Base-by-base conservation (phyloP, 2,888 invertebrate species). In the Tenodera sinensis region DNA sequence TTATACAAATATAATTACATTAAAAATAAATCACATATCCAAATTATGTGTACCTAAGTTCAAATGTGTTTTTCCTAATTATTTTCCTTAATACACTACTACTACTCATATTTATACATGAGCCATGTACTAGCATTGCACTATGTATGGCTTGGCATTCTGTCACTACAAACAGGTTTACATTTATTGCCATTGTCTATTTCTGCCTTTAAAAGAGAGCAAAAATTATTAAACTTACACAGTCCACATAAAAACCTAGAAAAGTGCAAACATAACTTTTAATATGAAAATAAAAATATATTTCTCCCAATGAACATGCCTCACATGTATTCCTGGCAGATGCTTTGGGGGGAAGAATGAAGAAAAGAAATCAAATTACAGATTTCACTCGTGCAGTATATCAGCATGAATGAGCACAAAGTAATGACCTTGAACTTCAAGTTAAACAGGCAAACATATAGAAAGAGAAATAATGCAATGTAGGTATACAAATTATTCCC, bases 161-260 rank as follows among this genome's bases (percentile, higher is more conserved):
- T 28, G 83, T 83, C 28, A 28, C 83, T 28, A 83, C 83, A 83
- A 28, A 83, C n/a, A 30, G 34, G 54, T 84, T 28, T 30, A 30
- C 30, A 84, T 30, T 30, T 25, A 81, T 34, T 87, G 87, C 87
- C 34, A 83, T 82, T 87, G 87, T 83, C 87, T 87, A 87, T 30
- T 87, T 87, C 87, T 87, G 87, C 87, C 87, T 87, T 83, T 28
- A 87, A 34, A 27, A 87, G 42, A 87, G 28, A n/a, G 47, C 9
- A 28, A 28, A 9, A 85, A 1, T 9, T 25, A 47, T 2, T 47
- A 28, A 54, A 82, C 81, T 81, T 87, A 30, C 28, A n/a, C 14
- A 82, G 82, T 82, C 28, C 81, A 87, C 25, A 30, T 34, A 87
- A 87, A 81, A 86, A 34, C 9, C 47, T 47, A 85, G n/a, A 27